A percentile compares a stretch with the other conserved stretches of the same genome.
Conservation (phyloP, 2,113 vertebrate species). For the Lontra canadensis region DNA sequence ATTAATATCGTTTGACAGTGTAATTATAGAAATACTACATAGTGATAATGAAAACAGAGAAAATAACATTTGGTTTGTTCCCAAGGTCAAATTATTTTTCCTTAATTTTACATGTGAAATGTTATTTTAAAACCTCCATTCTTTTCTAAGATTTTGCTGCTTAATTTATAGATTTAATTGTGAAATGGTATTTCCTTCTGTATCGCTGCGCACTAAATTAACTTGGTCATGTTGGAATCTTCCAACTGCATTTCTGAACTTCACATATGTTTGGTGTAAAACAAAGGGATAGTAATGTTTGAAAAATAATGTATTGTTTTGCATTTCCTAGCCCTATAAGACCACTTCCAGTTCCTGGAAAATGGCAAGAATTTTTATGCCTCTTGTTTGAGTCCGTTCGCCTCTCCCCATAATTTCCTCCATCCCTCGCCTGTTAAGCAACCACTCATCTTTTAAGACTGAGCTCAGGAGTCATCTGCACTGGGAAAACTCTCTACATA, state of each 20-base stretch:
- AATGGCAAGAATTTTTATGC: not conserved
- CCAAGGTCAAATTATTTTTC: conserved; percentile 32
- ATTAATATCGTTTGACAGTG: conserved; percentile 16
- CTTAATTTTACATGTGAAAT: conserved; percentile 15
- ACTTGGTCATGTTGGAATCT: not conserved
- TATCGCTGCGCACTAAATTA: not conserved
- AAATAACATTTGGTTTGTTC: conserved; percentile 22
- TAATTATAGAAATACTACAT: conserved; percentile 40
- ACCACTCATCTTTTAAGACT: not conserved
- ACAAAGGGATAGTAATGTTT: not conserved
- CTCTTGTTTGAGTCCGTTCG: not conserved
- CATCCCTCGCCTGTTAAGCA: not conserved
- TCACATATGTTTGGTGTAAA: not conserved
- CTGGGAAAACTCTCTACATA: not conserved
- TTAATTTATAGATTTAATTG: conserved; percentile 47
- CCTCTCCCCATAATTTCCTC: not conserved
- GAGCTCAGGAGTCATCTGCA: not conserved
- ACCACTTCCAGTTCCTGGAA: not conserved
- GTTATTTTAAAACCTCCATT: not conserved
- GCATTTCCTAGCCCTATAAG: not conserved
- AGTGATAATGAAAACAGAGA: conserved; percentile 17
- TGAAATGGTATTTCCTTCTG: not conserved
- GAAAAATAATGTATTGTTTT: not conserved
- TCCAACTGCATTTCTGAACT: not conserved
- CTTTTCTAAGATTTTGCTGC: not conserved